Conservation (phyloP, 64 coral and sea anemone genomes). For the Stichodactyla helianthus region DNA sequence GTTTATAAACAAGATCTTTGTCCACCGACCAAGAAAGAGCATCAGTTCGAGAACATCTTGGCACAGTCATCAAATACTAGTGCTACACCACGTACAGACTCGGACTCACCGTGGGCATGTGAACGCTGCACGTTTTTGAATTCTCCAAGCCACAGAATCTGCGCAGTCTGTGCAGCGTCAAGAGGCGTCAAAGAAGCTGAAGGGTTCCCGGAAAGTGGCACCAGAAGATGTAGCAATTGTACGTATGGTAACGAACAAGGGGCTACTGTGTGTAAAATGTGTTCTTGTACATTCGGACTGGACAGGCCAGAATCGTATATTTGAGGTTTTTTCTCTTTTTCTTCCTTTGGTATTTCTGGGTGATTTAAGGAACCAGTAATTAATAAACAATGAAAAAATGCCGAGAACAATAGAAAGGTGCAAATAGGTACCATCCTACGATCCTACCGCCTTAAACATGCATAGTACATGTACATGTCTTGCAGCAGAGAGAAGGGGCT, state of each 20-base stretch:
- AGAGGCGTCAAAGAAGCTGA: not conserved
- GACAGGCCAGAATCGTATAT: not conserved
- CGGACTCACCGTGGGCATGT: not conserved
- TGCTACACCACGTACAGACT: not conserved
- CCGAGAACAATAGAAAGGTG: no score
- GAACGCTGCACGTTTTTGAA: not conserved
- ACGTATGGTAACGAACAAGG: not conserved
- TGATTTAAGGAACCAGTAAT: no score
- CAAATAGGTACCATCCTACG: no score
- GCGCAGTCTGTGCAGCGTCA: not conserved
- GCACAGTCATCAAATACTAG: not conserved
- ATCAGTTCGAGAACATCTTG: not conserved
- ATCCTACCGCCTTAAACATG: no score
- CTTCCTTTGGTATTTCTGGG: not conserved
- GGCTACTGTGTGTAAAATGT: not conserved
- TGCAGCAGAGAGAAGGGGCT: no score
- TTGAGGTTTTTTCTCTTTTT: not conserved
- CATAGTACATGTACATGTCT: no score
- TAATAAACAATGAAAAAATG: no score
- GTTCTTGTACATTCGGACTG: not conserved
- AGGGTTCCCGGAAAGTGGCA: not conserved
- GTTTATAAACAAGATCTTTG: conserved; percentile 7
- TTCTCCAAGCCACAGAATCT: not conserved
- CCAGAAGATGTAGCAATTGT: not conserved
- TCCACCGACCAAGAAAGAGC: not conserved